Evolutionary conservation across 1,140 invertebrate genomes (phyloP).

Genomic region (Medauroidea extradentata): DNA sequence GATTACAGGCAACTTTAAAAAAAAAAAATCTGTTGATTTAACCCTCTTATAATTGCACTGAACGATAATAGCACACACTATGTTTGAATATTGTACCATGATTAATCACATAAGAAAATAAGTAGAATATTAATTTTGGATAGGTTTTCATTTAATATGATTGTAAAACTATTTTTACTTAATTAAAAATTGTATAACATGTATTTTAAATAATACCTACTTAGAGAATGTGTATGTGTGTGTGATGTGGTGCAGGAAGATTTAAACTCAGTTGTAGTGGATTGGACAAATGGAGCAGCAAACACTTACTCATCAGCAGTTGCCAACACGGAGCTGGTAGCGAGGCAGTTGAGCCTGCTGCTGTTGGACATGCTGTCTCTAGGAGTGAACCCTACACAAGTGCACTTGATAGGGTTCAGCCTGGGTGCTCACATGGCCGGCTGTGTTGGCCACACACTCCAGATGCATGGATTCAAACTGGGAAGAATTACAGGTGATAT

Average conservation of each 20-base stretch:
- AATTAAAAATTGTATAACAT: too few species aligned
- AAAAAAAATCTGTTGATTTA: too few species aligned
- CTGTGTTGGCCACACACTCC: constrained; percentile 61
- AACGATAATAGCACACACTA: too few species aligned
- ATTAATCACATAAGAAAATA: too few species aligned
- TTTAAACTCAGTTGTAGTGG: constrained; percentile 46
- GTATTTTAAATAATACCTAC: too few species aligned
- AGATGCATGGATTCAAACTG: constrained; percentile 49
- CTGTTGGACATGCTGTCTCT: constrained; percentile 43
- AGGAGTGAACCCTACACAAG: constrained; percentile 42
- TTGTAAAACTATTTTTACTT: too few species aligned
- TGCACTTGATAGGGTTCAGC: constrained; percentile 74
- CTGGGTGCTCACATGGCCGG: constrained; percentile 73
- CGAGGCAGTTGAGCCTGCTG: constrained; percentile 53
- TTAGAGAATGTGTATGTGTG: too few species aligned
- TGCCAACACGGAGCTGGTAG: constrained; percentile 61
- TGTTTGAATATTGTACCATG: too few species aligned
- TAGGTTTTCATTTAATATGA: too few species aligned
- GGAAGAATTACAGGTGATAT: constrained; percentile 63
- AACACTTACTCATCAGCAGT: constrained; percentile 54
- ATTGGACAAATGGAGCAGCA: constrained; percentile 49
- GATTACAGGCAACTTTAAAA: too few species aligned
- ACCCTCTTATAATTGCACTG: too few species aligned
- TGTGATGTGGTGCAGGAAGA: constrained; percentile 44
- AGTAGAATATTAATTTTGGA: too few species aligned